These are phyloP conservation scores for Turritopsis dohrnii DNA, from an alignment of 30 jellyfish, hydroid and myxozoan species.

Conservation along the genomic window DNA sequence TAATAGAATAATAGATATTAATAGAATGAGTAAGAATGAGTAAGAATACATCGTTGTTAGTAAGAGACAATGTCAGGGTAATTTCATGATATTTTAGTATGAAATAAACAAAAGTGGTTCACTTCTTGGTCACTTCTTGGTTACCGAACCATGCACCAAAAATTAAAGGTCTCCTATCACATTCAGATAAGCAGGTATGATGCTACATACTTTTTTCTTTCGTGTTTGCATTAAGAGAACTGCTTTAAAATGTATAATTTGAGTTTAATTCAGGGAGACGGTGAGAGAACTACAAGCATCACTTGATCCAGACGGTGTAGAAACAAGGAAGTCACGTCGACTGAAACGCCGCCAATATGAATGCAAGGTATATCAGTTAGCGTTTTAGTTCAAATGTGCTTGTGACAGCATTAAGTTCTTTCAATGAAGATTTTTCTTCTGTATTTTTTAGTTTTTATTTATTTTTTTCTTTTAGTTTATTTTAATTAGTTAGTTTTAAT, in stretches of 20 bases:
- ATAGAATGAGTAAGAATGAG: too few species aligned
- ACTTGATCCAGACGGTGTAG: background rate
- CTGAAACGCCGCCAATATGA: background rate
- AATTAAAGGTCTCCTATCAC: background rate
- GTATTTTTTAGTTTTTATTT: too few species aligned
- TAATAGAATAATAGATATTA: too few species aligned
- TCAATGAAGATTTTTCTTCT: background rate
- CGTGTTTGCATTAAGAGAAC: background rate
- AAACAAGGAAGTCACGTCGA: background rate
- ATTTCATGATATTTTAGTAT: background rate
- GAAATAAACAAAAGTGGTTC: background rate
- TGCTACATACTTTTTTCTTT: background rate
- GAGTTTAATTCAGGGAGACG: background rate
- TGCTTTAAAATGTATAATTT: background rate
- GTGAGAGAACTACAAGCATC: background rate
- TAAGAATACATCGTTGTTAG: too few species aligned
- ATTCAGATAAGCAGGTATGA: constrained; percentile 9
- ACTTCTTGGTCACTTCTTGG: background rate
- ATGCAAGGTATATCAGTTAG: background rate
- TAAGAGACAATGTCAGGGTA: background rate
- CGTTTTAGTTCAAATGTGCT: background rate
- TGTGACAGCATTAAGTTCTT: background rate
- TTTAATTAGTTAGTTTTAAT: too few species aligned
- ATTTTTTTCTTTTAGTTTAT: too few species aligned
- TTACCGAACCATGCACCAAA: background rate